Evolutionary conservation across 2,797 vertebrate genomes (phyloP).

Genomic region (Rousettus madagascariensis): DNA sequence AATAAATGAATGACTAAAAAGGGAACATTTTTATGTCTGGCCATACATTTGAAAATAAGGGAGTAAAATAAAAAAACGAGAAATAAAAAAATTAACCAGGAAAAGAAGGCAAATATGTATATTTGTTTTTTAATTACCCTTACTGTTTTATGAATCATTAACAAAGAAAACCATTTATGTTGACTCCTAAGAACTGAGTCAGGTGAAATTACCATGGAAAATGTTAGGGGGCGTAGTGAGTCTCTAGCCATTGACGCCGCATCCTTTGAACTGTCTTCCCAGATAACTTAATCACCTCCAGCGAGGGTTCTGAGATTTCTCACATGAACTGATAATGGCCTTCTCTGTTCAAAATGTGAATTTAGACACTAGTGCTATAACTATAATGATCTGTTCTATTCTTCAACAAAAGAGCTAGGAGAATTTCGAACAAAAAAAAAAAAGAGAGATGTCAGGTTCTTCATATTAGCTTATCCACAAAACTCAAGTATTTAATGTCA

Average conservation of each 20-base stretch:
- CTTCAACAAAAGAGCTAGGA: background rate
- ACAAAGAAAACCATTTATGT: background rate
- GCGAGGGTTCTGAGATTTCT: background rate
- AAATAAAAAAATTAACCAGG: background rate
- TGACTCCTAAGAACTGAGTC: background rate
- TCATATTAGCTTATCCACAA: background rate
- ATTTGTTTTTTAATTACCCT: background rate
- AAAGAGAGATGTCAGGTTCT: background rate
- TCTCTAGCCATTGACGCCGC: background rate
- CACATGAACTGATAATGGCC: accelerated
- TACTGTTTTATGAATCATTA: background rate
- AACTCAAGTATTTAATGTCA: background rate
- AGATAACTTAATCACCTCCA: background rate
- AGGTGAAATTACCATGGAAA: background rate
- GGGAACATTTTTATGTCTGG: background rate
- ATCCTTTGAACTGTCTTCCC: background rate
- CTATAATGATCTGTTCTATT: background rate
- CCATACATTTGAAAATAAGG: background rate
- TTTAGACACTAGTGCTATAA: background rate
- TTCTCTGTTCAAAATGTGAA: background rate
- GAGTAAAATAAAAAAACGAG: background rate
- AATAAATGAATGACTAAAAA: background rate
- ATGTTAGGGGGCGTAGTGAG: background rate
- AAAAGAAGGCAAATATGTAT: background rate
- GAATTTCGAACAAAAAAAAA: background rate